These are phyloP conservation scores for Magallana ariakensis DNA, from an alignment of 1,140 invertebrate genomes.

Conservation along the genomic window DNA sequence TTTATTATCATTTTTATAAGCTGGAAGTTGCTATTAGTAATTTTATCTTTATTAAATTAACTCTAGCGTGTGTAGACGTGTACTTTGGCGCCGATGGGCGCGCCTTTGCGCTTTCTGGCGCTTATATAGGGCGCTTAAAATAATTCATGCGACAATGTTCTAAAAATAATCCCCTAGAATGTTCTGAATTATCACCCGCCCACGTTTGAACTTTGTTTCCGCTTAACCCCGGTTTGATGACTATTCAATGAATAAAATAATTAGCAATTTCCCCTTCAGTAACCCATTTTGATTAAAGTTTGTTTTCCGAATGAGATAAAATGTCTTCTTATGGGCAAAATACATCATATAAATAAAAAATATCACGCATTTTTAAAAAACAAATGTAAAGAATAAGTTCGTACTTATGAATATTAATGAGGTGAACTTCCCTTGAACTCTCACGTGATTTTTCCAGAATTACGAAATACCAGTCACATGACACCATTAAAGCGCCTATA, in stretches of 20 bases:
- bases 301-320: no score
- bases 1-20: conserved; percentile 1
- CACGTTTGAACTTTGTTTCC: not conserved
- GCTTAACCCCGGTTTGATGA: conserved; percentile 1
- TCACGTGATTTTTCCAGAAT: conserved; percentile 11
- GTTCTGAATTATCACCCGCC: not conserved
- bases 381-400: no score
- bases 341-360: no score
- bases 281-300: no score
- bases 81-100: not conserved
- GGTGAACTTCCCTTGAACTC: not conserved
- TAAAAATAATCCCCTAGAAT: not conserved
- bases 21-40: not conserved
- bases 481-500: not conserved
- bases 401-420: conserved; percentile 17
- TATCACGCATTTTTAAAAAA: no score
- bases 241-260: not conserved
- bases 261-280: no score
- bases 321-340: no score
- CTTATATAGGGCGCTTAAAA: conserved; percentile 30
- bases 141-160: not conserved
- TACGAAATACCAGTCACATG: conserved; percentile 36
- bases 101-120: conserved; percentile 7
- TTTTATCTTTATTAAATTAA: no score
- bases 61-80: no score